These are phyloP conservation scores for Acropternis orthonyx DNA, from an alignment of 2,797 vertebrate species.

Conservation along the genomic window DNA sequence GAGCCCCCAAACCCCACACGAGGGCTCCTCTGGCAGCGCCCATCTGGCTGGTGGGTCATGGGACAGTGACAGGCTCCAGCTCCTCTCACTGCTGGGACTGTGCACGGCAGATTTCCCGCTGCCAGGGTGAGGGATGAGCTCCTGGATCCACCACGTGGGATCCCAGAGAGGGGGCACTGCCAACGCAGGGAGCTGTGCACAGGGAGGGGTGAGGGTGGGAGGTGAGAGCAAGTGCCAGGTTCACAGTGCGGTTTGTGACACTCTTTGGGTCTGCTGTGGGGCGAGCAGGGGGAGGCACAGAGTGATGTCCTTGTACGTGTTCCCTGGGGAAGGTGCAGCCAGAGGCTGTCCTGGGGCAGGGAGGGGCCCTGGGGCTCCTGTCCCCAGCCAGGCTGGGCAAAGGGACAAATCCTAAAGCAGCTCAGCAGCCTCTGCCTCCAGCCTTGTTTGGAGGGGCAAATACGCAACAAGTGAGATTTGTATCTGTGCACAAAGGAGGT, in stretches of 20 bases:
- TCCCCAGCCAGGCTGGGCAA: background rate
- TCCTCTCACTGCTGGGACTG: background rate
- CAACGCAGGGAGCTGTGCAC: fast-evolving
- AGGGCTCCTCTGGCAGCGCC: background rate
- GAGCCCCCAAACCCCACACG: fast-evolving
- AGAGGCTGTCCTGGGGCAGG: fast-evolving
- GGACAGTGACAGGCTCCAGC: background rate
- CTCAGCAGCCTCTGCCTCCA: background rate
- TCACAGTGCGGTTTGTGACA: too few relatives aligned
- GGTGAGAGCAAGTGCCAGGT: background rate
- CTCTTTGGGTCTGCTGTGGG: background rate
- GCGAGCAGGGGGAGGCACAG: background rate
- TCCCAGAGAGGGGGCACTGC: fast-evolving
- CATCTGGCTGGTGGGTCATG: background rate
- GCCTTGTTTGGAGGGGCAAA: background rate
- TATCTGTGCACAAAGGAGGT: background rate
- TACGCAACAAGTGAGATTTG: background rate
- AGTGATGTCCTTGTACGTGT: fast-evolving
- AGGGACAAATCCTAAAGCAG: background rate
- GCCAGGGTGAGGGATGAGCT: fast-evolving
- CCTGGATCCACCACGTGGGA: fast-evolving
- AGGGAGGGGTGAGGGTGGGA: background rate
- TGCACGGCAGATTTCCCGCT: background rate
- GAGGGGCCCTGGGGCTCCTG: fast-evolving
- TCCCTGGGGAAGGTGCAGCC: fast-evolving